Conservation (phyloP, 2,113 vertebrate genomes). For the Psilopogon haemacephalus region DNA sequence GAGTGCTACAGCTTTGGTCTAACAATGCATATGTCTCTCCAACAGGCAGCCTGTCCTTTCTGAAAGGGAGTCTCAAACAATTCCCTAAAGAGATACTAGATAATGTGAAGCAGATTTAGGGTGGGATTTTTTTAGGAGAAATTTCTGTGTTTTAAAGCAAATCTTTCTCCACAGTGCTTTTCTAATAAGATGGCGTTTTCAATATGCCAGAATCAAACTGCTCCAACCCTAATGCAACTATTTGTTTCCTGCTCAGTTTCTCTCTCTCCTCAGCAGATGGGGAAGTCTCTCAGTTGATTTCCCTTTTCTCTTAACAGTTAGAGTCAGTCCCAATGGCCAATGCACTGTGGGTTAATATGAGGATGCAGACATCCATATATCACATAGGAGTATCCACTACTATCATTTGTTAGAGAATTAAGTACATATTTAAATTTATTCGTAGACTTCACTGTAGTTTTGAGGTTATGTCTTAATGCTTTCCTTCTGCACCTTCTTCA, state of each 20-base stretch:
- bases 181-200: neutral
- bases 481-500: neutral
- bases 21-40: slow-evolving; percentile 51
- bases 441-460: neutral
- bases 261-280: neutral
- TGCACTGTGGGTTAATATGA: neutral
- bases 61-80: neutral
- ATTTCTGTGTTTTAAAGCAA: slow-evolving; percentile 28
- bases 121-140: slow-evolving; percentile 43
- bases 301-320: neutral
- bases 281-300: neutral
- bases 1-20: slow-evolving; percentile 28
- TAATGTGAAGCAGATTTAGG: slow-evolving; percentile 39
- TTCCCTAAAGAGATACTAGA: slow-evolving; percentile 17
- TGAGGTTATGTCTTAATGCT: neutral
- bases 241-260: neutral
- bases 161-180: slow-evolving; percentile 49
- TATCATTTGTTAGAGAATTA: neutral
- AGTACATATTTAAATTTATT: neutral
- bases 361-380: neutral
- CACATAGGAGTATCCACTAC: neutral
- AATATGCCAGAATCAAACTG: neutral
- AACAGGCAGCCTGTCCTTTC: slow-evolving; percentile 6
- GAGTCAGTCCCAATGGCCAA: neutral
- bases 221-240: neutral